A percentile compares a stretch with the other conserved stretches of the same genome.
Conservation (phyloP, 1,140 invertebrate genomes). For the Drosophila kohkoa region DNA sequence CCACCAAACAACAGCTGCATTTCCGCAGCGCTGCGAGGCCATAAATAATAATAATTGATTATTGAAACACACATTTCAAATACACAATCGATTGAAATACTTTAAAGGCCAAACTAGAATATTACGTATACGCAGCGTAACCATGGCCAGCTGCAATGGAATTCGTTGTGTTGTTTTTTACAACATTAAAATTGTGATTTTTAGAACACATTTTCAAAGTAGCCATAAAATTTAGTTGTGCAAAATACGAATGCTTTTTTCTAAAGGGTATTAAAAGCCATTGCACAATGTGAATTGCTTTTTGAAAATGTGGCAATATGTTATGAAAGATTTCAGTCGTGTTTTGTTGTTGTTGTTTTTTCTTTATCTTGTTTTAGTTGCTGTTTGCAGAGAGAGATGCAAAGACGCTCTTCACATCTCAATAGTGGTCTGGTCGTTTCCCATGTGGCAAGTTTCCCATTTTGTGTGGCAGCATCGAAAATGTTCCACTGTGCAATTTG, state of each 20-base stretch:
- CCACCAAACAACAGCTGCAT: conserved; percentile 10
- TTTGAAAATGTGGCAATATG: conserved; percentile 17
- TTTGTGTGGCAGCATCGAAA: not conserved
- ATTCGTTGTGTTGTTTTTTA: no score
- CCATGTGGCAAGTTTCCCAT: conserved; percentile 5
- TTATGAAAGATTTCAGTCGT: conserved; percentile 19
- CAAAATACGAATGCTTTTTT: no score
- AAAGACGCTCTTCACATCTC: conserved; percentile 16
- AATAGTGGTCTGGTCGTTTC: not conserved
- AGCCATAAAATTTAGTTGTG: no score
- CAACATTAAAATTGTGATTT: no score
- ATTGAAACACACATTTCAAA: conserved; percentile 1
- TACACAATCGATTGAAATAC: conserved; percentile 7
- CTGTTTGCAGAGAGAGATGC: not conserved
- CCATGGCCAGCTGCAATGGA: no score
- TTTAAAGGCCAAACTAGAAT: not conserved
- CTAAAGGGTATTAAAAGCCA: not conserved
- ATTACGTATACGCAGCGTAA: not conserved
- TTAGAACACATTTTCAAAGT: no score
- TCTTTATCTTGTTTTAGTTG: not conserved
- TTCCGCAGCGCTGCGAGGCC: conserved; percentile 2
- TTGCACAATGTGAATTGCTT: not conserved
- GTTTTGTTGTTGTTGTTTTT: not conserved
- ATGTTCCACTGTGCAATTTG: conserved; percentile 17
- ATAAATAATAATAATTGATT: conserved; percentile 27